Evolutionary conservation across 2,113 vertebrate genomes (phyloP).

Genomic region (Alaudala cheleensis): DNA sequence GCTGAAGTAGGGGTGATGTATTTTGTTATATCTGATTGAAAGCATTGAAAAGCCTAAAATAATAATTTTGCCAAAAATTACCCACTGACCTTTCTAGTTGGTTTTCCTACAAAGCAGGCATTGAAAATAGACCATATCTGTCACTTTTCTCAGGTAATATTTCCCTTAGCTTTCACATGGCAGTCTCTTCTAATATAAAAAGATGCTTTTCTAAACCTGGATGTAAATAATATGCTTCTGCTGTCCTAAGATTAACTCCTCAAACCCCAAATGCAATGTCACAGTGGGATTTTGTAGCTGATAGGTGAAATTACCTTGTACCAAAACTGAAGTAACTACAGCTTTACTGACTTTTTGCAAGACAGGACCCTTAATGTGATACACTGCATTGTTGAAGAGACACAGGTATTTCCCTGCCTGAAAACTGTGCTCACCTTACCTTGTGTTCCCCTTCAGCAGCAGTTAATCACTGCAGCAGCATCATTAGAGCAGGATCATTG

Average conservation of each 20-base stretch:
- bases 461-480: conserved; percentile 49
- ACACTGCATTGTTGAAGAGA: background rate
- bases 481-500: background rate
- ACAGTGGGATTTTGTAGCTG: background rate
- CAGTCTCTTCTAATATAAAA: background rate
- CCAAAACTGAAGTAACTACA: background rate
- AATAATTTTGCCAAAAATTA: background rate
- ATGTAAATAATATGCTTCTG: background rate
- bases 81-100: background rate
- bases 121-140: background rate
- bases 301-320: background rate
- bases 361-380: background rate
- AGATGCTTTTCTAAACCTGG: background rate
- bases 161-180: background rate
- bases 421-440: conserved; percentile 47
- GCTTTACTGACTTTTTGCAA: background rate
- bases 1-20: background rate
- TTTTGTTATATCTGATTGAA: background rate
- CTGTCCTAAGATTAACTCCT: background rate
- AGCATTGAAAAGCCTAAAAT: background rate
- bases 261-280: background rate
- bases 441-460: conserved; percentile 42
- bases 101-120: background rate
- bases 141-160: background rate
- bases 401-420: conserved; percentile 4